These are phyloP conservation scores for Nemurella pictetii DNA, from an alignment of 2,888 invertebrate genomes.

Conservation along the genomic window DNA sequence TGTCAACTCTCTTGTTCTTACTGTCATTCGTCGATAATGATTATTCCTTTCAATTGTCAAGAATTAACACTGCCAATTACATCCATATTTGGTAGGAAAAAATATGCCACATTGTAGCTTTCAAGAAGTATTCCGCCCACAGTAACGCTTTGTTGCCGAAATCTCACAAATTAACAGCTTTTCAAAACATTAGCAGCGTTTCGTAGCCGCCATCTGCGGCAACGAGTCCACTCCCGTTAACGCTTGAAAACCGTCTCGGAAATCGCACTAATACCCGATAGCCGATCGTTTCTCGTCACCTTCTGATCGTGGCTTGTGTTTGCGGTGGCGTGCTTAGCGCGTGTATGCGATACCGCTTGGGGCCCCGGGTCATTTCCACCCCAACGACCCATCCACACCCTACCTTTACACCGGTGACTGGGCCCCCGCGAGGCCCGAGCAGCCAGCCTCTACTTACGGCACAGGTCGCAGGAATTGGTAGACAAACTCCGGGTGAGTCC, in stretches of 20 bases:
- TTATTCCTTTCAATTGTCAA: background rate
- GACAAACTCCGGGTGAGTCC: constrained; percentile 39
- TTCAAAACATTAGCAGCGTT: background rate
- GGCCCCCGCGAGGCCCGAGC: constrained; percentile 36
- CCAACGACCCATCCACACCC: constrained; percentile 51
- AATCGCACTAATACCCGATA: background rate
- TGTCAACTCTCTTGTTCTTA: background rate
- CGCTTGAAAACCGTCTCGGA: background rate
- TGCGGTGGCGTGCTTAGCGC: constrained; percentile 50
- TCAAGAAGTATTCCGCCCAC: background rate
- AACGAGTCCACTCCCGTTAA: background rate
- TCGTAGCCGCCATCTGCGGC: background rate
- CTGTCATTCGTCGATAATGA: background rate
- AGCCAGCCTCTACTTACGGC: constrained; percentile 35
- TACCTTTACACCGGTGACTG: constrained; percentile 40
- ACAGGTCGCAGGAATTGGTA: constrained; percentile 49
- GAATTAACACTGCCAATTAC: background rate
- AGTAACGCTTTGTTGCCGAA: background rate
- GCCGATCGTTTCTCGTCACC: background rate
- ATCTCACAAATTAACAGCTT: background rate
- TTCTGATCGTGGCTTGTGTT: constrained; percentile 25
- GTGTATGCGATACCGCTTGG: constrained; percentile 56
- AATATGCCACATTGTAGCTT: too few relatives aligned
- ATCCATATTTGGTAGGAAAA: too few relatives aligned
- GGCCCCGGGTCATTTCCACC: constrained; percentile 50